Evolutionary conservation across 2,113 vertebrate species (phyloP), one percentile per base, ranked within the genome.

Genomic region (Amblyopsis rosae): DNA sequence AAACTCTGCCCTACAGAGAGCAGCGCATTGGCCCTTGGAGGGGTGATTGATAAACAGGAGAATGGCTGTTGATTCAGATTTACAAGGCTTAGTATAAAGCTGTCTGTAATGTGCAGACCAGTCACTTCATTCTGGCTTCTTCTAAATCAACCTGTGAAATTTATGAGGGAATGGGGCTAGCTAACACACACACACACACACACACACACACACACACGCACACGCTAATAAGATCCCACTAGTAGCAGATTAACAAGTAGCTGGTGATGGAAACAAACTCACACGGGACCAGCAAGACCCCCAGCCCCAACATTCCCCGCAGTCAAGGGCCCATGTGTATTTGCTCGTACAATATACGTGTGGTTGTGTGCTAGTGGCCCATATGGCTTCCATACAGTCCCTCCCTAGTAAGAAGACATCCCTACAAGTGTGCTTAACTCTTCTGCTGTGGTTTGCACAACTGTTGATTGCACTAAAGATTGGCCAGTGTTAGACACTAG

Each of bases 181-280:
- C n/a, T n/a, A 66, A 59, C 15, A 19, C 16, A 13, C 62, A 19
- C 7, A 13, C 65, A 12, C 65, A 46, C 68, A 59, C 15, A 19
- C 16, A 13, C 62, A 19, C 7, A 13, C 65, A 12, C 65, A 46
- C 68, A 45, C 50, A 62, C 57, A 76, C 6, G 56, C 7, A 67
- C 12, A 62, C 16, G 19, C 63, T 69, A 78, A 71, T 68, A 83
- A 67, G 49, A 91, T 89, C 90, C 85, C 74, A 87, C 90, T 90
- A 91, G 76, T 54, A 62, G 61, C 56, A 80, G 87, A 86, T 89
- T 89, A 89, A 84, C 70, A 82, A 70, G 77, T 72, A 64, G 68
- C 87, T 88, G 63, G 67, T 82, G 91, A 90, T 88, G 90, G 89
- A 85, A 86, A 80, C 80, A 81, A 86, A 89, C 26, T 26, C 26